phyloP scores from a whole-genome alignment of 2,888 invertebrate genomes.

The Dicyrtomina minuta region DNA sequence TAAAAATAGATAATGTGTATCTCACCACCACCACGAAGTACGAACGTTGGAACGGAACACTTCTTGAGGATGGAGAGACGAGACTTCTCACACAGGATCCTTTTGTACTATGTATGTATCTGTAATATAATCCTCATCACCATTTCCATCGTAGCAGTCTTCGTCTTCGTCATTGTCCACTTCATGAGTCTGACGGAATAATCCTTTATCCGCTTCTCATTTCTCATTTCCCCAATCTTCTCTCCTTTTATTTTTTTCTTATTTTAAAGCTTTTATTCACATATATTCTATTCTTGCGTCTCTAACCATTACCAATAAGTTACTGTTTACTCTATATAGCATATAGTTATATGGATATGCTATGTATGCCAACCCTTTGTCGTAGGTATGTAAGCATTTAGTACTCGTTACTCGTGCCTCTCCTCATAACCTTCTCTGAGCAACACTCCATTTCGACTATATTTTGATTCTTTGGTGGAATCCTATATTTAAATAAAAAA shows the following conservation, averaged over 20 bases:
- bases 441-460: neutral
- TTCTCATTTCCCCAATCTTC: slow-evolving; percentile 23
- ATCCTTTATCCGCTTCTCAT: slow-evolving; percentile 36
- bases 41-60: too few relatives aligned
- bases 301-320: too few relatives aligned
- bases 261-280: neutral
- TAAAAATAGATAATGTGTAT: too few relatives aligned
- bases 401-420: neutral
- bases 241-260: neutral
- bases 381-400: too few relatives aligned
- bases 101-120: too few relatives aligned
- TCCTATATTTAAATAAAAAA: too few relatives aligned
- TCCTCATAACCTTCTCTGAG: neutral
- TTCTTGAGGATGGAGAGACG: neutral
- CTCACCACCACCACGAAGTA: too few relatives aligned
- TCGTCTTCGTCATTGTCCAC: neutral
- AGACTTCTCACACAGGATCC: neutral
- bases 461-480: neutral
- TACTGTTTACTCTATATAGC: too few relatives aligned
- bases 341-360: too few relatives aligned
- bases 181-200: neutral
- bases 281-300: neutral
- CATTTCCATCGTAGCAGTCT: too few relatives aligned
- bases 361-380: too few relatives aligned
- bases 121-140: too few relatives aligned